Evolutionary conservation across 2,113 vertebrate species (phyloP).

Genomic region (Noturus placidus): DNA sequence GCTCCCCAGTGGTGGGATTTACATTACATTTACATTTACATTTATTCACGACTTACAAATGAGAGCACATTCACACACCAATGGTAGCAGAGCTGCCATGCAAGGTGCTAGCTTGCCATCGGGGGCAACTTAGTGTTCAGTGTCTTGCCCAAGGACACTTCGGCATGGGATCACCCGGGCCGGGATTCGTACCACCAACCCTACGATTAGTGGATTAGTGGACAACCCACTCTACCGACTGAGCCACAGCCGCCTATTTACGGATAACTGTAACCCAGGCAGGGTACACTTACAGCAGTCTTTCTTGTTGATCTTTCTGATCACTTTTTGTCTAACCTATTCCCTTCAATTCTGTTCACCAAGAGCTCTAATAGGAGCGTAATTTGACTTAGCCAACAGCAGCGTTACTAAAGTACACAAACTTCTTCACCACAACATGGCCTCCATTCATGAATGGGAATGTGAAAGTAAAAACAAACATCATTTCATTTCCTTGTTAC

Average conservation of each 20-base stretch:
- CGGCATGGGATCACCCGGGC: too few relatives aligned
- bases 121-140: too few relatives aligned
- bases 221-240: too few relatives aligned
- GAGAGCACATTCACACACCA: too few relatives aligned
- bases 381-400: neutral
- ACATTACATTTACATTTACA: too few relatives aligned
- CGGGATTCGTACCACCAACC: too few relatives aligned
- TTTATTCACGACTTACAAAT: too few relatives aligned
- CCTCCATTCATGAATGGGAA: neutral
- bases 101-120: too few relatives aligned
- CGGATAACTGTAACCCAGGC: neutral
- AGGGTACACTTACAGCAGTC: neutral
- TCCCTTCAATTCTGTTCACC: neutral
- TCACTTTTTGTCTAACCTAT: neutral
- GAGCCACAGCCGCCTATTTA: too few relatives aligned
- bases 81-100: too few relatives aligned
- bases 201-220: too few relatives aligned
- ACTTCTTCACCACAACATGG: neutral
- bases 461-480: neutral
- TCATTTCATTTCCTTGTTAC: neutral
- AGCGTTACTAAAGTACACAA: neutral
- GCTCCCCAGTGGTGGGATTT: neutral
- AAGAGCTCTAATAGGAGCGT: neutral
- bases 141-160: too few relatives aligned
- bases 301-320: neutral